Evolutionary conservation across 2,113 vertebrate genomes (phyloP), one percentile per base, ranked within the genome.

Genomic region (Trogon melanurus): DNA sequence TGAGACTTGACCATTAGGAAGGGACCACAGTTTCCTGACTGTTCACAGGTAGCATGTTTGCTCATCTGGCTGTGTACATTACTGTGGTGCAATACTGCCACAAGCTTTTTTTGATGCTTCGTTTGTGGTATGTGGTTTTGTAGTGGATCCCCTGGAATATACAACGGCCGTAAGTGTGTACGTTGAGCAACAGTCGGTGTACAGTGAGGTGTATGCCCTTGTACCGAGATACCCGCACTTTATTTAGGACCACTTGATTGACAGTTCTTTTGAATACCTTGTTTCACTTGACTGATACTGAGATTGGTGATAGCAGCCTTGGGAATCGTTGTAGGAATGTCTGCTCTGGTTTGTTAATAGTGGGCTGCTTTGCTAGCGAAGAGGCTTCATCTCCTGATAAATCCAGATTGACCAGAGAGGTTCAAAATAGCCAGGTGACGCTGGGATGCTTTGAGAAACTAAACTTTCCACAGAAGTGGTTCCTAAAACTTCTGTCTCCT

Each of bases 151-250:
- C 11, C 22, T 32, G 9, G 34, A 32, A 29, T 36, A 41, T 67
- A 11, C 22, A 38, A 2, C 13, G 69, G 38, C 71, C 1, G 0
- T 26, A 61, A 70, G 36, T 54, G 17, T 17, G 1, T 20, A 34
- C 10, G 1, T 34, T 17, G 60, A 56, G 44, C 56, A 66, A 51
- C 56, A 32, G 38, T 16, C 27, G 67, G 27, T 45, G 36, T 69
- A 51, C 34, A 25, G 5, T 32, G 47, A 44, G 22, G 14, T 88
- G 1, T 21, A 8, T 47, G 18, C 45, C 16, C 14, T 11, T 54
- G 6, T 34, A 8, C 16, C 58, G 69, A 29, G n/a, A 38, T 30
- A 30, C 7, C n/a, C 72, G 25, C 7, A 2, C 21, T 17, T 75
- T n/a, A 22, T 65, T 57, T 81, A 47, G 44, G 27, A 27, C 45